A percentile compares a stretch with the other conserved stretches of the same genome.
Conservation (phyloP, 1,140 invertebrate species). For the Sinella curviseta region DNA sequence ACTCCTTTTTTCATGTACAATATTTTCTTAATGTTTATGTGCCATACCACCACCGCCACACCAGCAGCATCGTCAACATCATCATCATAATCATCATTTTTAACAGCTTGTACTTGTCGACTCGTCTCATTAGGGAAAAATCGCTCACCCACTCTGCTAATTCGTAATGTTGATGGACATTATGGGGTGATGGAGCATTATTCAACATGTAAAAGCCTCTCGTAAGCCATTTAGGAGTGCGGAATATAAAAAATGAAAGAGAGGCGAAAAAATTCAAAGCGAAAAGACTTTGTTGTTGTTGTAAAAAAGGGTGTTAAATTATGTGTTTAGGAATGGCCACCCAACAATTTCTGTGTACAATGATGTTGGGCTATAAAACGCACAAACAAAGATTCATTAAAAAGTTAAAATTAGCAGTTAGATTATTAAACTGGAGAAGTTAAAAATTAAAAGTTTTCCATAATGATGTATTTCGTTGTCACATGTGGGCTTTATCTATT, state of each 20-base stretch:
- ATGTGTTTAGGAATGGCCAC: neutral
- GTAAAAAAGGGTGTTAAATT: neutral
- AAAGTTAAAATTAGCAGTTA: too few relatives aligned
- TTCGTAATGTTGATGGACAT: neutral
- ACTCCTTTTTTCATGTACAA: too few relatives aligned
- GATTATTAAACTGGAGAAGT: too few relatives aligned
- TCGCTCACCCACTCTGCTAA: conserved; percentile 9
- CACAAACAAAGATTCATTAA: too few relatives aligned
- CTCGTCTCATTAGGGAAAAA: conserved; percentile 7
- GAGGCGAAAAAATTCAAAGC: too few relatives aligned
- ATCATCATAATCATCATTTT: conserved; percentile 7
- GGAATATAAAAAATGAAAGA: too few relatives aligned
- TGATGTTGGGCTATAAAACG: neutral
- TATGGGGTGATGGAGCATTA: neutral
- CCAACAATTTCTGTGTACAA: neutral
- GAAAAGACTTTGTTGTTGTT: neutral
- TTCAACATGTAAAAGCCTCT: neutral
- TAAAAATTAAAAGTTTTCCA: too few relatives aligned
- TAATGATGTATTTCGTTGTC: too few relatives aligned
- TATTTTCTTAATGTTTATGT: neutral
- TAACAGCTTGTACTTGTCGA: conserved; percentile 4
- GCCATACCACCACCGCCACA: neutral
- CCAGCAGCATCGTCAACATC: neutral
- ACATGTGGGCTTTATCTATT: too few relatives aligned
- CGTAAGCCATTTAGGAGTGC: neutral